Evolutionary conservation across 2,888 invertebrate genomes (phyloP).

Genomic region (Abscondita cerata): DNA sequence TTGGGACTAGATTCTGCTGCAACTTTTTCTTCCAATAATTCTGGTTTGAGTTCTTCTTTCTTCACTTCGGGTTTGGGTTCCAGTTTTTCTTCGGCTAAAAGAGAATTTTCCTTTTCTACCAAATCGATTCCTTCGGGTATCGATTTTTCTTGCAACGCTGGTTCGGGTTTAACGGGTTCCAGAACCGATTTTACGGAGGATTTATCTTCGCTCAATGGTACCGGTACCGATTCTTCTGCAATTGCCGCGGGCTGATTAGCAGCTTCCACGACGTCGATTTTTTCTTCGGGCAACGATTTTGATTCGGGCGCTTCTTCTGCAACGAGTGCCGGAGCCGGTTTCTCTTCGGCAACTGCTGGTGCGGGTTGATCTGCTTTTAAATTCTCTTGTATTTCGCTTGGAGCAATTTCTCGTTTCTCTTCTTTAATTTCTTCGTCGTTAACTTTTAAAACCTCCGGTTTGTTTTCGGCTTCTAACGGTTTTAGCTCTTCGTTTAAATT

Average conservation of each 20-base stretch:
- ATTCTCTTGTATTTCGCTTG: no score
- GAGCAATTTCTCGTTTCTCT: no score
- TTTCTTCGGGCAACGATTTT: conserved; percentile 5
- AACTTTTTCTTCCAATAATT: conserved; percentile 39
- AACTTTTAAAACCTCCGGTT: no score
- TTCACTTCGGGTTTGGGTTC: conserved; percentile 28
- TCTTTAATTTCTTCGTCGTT: neutral
- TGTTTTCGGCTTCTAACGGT: conserved; percentile 18
- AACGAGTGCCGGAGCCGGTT: conserved; percentile 32
- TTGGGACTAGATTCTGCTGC: conserved; percentile 38
- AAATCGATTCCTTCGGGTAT: neutral
- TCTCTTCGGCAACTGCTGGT: conserved; percentile 52
- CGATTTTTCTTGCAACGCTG: neutral
- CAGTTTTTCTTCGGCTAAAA: conserved; percentile 4
- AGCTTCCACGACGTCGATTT: neutral
- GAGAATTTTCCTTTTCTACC: neutral
- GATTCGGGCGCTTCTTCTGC: conserved; percentile 11
- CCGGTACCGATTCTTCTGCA: conserved; percentile 26
- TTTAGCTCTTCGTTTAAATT: conserved; percentile 23
- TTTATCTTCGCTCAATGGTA: no score
- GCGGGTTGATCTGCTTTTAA: conserved; percentile 33
- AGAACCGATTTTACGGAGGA: conserved; percentile 10
- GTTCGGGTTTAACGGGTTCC: conserved; percentile 31
- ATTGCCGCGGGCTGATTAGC: conserved; percentile 17
- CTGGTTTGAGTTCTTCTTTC: conserved; percentile 36